These are phyloP conservation scores for Protonibea diacanthus DNA, from an alignment of 2,797 vertebrate species.

Conservation along the genomic window DNA sequence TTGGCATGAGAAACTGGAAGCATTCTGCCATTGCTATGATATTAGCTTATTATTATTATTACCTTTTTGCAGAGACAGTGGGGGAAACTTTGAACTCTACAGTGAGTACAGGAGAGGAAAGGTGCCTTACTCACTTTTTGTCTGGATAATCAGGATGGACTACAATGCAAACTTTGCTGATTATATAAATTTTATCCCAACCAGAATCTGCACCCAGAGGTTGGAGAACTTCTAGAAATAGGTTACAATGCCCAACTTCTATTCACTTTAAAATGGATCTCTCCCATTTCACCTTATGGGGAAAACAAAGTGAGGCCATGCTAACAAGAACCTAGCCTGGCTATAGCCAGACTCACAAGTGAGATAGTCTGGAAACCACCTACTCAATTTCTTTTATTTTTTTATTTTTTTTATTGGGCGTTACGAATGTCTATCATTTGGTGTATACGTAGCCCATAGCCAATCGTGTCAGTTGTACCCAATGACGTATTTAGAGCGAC, in stretches of 20 bases:
- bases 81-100: constrained; percentile 32
- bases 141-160: neutral
- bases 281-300: neutral
- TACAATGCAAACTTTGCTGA: neutral
- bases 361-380: no score
- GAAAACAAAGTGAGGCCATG: neutral
- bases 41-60: neutral
- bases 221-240: neutral
- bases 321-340: neutral
- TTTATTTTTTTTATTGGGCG: no score
- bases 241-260: neutral
- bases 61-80: constrained; percentile 34
- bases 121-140: constrained; percentile 32
- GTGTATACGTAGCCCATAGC: no score
- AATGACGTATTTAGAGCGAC: no score
- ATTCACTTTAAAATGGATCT: neutral
- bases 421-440: no score
- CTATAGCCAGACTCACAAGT: no score
- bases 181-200: constrained; percentile 18
- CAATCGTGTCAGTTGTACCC: no score
- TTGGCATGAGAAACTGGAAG: neutral
- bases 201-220: neutral
- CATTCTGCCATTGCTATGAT: constrained; percentile 13
- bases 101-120: constrained; percentile 26
- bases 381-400: no score